A percentile compares a stretch with the other conserved stretches of the same genome.
Evolutionary conservation across 2,888 invertebrate genomes (phyloP).

Genomic region (Drosophila neotestacea): DNA sequence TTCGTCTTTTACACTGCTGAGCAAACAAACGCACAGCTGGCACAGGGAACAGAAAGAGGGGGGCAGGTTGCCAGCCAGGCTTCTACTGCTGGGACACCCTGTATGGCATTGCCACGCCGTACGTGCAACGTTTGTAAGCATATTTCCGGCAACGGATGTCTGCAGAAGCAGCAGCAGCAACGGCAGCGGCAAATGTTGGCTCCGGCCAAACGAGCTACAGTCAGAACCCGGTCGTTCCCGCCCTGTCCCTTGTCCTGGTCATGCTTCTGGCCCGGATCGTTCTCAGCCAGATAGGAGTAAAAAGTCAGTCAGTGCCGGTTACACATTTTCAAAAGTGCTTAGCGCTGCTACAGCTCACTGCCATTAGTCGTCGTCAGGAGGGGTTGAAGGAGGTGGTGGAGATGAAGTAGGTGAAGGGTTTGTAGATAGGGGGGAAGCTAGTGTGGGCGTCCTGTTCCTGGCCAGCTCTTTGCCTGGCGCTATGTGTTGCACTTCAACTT

Average conservation of each 20-base stretch:
- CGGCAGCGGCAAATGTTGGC: constrained; percentile 62
- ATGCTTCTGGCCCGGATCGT: constrained; percentile 39
- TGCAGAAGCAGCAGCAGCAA: constrained; percentile 44
- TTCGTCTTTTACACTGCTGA: constrained; percentile 57
- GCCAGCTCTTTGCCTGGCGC: constrained; percentile 51
- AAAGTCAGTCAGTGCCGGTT: constrained; percentile 79
- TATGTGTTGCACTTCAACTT: constrained; percentile 76
- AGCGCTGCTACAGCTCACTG: constrained; percentile 70
- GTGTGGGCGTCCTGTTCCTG: constrained; percentile 44
- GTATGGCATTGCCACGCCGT: no score
- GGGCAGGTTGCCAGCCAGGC: constrained; percentile 6
- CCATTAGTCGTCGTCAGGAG: constrained; percentile 60
- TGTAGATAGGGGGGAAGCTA: constrained; percentile 6
- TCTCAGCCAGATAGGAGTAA: constrained; percentile 58
- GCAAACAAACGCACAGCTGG: constrained; percentile 56
- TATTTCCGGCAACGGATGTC: constrained; percentile 78
- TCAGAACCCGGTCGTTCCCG: constrained; percentile 17
- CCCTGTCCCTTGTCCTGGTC: not conserved
- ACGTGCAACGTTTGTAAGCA: constrained; percentile 71
- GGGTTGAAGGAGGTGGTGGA: not conserved
- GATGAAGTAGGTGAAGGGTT: constrained; percentile 10
- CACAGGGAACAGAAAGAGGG: not conserved
- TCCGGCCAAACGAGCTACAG: constrained; percentile 67
- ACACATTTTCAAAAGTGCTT: constrained; percentile 79
- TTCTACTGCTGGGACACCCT: constrained; percentile 39